Percentiles rank a stretch among this genome's conserved stretches.
These are phyloP conservation scores for Choristoneura fumiferana DNA, from an alignment of 1,140 invertebrate genomes.

Conservation along the genomic window DNA sequence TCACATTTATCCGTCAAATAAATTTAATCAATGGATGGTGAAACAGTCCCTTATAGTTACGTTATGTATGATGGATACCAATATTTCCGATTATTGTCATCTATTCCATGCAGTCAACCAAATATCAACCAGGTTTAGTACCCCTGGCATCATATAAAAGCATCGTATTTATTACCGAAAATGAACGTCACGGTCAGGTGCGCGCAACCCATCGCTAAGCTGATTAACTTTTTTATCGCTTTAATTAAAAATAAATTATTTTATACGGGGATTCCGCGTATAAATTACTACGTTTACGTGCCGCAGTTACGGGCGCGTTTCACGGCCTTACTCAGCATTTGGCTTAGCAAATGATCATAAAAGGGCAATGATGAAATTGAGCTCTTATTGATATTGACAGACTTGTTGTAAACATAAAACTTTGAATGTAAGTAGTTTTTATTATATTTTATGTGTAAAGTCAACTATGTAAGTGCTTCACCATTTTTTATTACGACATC, in stretches of 20 bases:
- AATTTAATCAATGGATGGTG: no score
- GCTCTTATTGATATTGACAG: neutral
- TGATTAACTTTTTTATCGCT: slow-evolving; percentile 18
- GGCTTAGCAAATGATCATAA: slow-evolving; percentile 10
- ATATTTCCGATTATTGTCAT: no score
- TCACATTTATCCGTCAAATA: no score
- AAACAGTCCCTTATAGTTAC: no score
- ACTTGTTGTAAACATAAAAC: no score
- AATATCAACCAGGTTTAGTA: neutral
- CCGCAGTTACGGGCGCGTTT: neutral
- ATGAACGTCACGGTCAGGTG: neutral
- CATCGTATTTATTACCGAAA: slow-evolving; percentile 7
- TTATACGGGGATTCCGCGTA: slow-evolving; percentile 11
- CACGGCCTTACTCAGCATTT: slow-evolving; percentile 2
- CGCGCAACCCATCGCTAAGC: slow-evolving; percentile 12
- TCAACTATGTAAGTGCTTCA: no score
- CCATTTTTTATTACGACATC: no score
- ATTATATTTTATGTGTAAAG: no score
- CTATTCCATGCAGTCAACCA: no score
- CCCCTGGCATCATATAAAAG: slow-evolving; percentile 13
- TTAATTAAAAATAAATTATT: slow-evolving; percentile 18
- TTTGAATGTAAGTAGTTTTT: no score
- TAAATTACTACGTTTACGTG: slow-evolving; percentile 16
- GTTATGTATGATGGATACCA: no score
- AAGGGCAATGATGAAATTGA: neutral